Conservation (phyloP, 1,140 invertebrate species). For the Meloidogyne exigua region DNA sequence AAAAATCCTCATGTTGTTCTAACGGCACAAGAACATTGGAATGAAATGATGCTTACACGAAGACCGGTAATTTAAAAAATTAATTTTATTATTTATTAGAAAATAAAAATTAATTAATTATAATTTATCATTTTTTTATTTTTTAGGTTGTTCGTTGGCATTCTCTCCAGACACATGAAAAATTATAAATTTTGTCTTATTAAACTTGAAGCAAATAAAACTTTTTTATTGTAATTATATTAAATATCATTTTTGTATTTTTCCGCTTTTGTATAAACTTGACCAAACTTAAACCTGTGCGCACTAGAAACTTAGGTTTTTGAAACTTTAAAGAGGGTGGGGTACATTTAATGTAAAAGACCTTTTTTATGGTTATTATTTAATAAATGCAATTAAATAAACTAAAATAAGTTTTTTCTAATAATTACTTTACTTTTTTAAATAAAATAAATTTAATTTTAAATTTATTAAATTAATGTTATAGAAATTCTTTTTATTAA, state of each 20-base stretch:
- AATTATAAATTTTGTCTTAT: neutral
- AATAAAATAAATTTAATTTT: too few relatives aligned
- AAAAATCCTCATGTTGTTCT: slow-evolving; percentile 41
- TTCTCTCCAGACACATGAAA: slow-evolving; percentile 37
- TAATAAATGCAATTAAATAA: neutral
- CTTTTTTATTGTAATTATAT: neutral
- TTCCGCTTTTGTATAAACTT: neutral
- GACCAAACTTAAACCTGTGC: too few relatives aligned
- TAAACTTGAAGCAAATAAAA: neutral
- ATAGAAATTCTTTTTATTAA: too few relatives aligned
- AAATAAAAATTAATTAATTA: too few relatives aligned
- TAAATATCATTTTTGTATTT: neutral
- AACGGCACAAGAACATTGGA: slow-evolving; percentile 59
- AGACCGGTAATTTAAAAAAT: slow-evolving; percentile 47
- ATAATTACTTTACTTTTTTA: neutral
- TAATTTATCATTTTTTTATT: too few relatives aligned
- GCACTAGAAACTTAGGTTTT: too few relatives aligned
- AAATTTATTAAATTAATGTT: too few relatives aligned
- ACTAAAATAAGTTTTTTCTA: neutral
- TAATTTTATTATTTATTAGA: too few relatives aligned
- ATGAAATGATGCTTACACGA: slow-evolving; percentile 61
- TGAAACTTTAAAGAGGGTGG: too few relatives aligned
- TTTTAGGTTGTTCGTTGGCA: slow-evolving; percentile 40
- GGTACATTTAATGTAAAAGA: too few relatives aligned
- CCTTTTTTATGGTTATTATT: neutral